These are phyloP conservation scores for Andricus grossulariae DNA, from an alignment of 1,140 invertebrate genomes.

Conservation along the genomic window DNA sequence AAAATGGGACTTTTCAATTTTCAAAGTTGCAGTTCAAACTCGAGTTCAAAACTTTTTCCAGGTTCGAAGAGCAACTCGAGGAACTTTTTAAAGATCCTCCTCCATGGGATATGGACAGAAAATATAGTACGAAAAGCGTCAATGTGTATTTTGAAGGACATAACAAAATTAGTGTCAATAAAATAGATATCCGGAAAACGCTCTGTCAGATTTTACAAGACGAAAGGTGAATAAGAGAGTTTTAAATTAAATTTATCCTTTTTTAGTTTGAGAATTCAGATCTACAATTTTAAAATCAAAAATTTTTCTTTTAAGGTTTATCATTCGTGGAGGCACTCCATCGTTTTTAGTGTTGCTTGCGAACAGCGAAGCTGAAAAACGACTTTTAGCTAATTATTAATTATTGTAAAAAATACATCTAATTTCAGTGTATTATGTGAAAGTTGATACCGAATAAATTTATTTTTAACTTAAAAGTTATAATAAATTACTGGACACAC, in stretches of 20 bases:
- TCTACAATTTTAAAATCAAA: slow-evolving; percentile 27
- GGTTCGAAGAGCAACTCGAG: slow-evolving; percentile 83
- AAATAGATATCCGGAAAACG: slow-evolving; percentile 78
- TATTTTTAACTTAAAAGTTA: too few relatives aligned
- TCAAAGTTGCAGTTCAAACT: slow-evolving; percentile 23
- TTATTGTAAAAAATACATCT: background rate
- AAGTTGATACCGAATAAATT: too few relatives aligned
- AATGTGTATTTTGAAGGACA: slow-evolving; percentile 89
- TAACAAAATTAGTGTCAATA: slow-evolving; percentile 80
- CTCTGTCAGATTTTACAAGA: slow-evolving; percentile 81
- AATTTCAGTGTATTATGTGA: background rate
- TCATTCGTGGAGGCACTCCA: slow-evolving; percentile 75
- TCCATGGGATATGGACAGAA: slow-evolving; percentile 84
- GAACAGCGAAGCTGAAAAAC: slow-evolving; percentile 71
- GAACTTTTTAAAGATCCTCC: slow-evolving; percentile 84
- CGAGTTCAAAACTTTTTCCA: slow-evolving; percentile 69
- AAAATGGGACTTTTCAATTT: background rate
- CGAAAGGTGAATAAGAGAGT: slow-evolving; percentile 76
- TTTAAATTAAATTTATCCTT: slow-evolving; percentile 16
- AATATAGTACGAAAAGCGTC: slow-evolving; percentile 82
- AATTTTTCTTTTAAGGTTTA: slow-evolving; percentile 71
- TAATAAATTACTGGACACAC: too few relatives aligned
- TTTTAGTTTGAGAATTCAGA: slow-evolving; percentile 31
- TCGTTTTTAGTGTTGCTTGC: slow-evolving; percentile 75
- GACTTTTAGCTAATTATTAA: slow-evolving; percentile 64